Conservation (phyloP, 2,113 vertebrate genomes). For the Oreochromis spilurus region DNA sequence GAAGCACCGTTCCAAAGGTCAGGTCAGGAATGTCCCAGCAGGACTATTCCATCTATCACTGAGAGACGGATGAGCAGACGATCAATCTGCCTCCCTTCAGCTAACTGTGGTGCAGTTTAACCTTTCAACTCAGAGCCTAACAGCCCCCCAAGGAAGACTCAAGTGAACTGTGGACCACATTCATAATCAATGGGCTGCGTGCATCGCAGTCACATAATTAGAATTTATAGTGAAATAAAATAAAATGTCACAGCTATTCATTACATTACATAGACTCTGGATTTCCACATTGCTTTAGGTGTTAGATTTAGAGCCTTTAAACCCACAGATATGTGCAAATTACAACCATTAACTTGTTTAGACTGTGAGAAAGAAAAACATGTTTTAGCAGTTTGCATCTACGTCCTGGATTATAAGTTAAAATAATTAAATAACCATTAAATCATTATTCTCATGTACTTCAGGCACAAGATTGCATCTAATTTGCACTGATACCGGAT, state of each 20-base stretch:
- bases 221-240: background rate
- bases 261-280: background rate
- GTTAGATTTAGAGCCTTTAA: background rate
- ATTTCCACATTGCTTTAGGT: background rate
- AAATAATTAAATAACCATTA: background rate
- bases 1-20: conserved; percentile 33
- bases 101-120: conserved; percentile 18
- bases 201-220: background rate
- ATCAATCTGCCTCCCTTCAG: conserved; percentile 43
- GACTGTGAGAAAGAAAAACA: background rate
- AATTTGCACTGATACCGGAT: background rate
- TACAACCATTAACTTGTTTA: background rate
- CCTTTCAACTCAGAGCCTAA: conserved; percentile 38
- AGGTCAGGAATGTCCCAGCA: conserved; percentile 24
- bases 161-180: background rate
- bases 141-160: background rate
- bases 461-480: background rate
- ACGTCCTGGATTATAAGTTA: background rate
- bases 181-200: background rate
- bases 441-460: background rate
- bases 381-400: background rate
- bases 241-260: background rate
- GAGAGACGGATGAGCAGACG: background rate
- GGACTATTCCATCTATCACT: conserved; percentile 30
- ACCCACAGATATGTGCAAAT: background rate